Conservation (phyloP, 2,113 vertebrate genomes). For the Shinisaurus crocodilurus region DNA sequence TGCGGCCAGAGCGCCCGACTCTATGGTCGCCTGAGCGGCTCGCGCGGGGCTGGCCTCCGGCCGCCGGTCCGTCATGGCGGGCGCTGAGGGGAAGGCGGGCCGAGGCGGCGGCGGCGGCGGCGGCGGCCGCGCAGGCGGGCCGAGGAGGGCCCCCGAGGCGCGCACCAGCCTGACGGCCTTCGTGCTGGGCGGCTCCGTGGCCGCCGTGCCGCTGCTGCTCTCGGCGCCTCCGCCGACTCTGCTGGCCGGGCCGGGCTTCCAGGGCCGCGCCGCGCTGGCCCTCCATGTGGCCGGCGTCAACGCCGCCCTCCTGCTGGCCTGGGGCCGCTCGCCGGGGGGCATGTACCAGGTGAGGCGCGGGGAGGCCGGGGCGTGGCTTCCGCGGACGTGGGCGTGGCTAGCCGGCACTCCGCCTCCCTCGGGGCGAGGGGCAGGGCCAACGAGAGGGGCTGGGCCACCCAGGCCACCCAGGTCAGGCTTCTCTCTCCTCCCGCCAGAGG, state of each 20-base stretch:
- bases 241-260: slow-evolving; percentile 77
- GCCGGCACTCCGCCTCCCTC: too few relatives aligned
- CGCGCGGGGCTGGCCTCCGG: slow-evolving; percentile 42
- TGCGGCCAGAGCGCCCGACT: neutral
- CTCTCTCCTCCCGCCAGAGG: rapidly evolving
- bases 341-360: slow-evolving; percentile 90
- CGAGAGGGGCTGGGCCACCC: neutral
- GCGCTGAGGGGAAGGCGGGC: slow-evolving; percentile 5
- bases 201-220: slow-evolving; percentile 79
- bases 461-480: too few relatives aligned
- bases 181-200: slow-evolving; percentile 86
- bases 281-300: slow-evolving; percentile 86
- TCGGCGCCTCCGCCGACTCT: slow-evolving; percentile 78
- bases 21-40: neutral
- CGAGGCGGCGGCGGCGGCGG: slow-evolving; percentile 39
- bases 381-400: too few relatives aligned
- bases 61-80: neutral
- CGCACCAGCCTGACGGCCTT: slow-evolving; percentile 88
- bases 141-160: too few relatives aligned
- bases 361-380: too few relatives aligned
- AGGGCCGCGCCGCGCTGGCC: slow-evolving; percentile 85
- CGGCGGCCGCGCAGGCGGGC: neutral
- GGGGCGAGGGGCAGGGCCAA: too few relatives aligned
- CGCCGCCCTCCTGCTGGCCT: slow-evolving; percentile 87
- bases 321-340: slow-evolving; percentile 83